Percentiles rank a stretch among this genome's conserved stretches.
phyloP scores from a whole-genome alignment of 2,797 vertebrate genomes.

The Acanthopagrus latus region DNA sequence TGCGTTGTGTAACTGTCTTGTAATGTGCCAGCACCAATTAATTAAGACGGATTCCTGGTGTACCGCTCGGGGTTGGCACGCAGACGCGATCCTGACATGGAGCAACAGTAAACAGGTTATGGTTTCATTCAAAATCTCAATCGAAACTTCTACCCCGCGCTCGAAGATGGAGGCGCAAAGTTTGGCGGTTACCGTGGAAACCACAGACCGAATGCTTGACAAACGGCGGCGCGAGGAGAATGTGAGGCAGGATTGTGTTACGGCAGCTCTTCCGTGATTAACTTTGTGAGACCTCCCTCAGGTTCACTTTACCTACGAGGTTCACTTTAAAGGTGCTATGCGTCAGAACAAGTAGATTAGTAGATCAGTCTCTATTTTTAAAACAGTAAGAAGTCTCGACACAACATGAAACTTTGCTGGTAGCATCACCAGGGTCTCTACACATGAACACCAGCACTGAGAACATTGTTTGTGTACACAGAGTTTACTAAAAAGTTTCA shows the following conservation, averaged over 20 bases:
- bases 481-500: too few relatives aligned
- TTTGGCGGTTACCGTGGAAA: slow-evolving; percentile 25
- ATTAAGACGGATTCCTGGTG: slow-evolving; percentile 49
- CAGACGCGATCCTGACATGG: background rate
- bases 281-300: background rate
- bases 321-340: too few relatives aligned
- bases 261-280: background rate
- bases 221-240: background rate
- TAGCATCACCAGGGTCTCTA: too few relatives aligned
- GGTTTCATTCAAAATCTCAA: background rate
- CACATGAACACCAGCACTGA: too few relatives aligned
- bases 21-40: slow-evolving; percentile 46
- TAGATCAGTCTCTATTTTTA: too few relatives aligned
- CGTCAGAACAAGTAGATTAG: too few relatives aligned
- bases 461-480: too few relatives aligned
- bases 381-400: too few relatives aligned
- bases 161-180: background rate
- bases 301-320: too few relatives aligned
- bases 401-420: too few relatives aligned
- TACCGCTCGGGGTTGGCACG: slow-evolving; percentile 30
- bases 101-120: slow-evolving; percentile 33
- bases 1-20: slow-evolving; percentile 46
- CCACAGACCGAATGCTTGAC: background rate
- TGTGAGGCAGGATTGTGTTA: background rate
- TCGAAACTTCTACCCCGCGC: background rate